Conservation (phyloP, 2,888 invertebrate species). For the Platynereis dumerilii region DNA sequence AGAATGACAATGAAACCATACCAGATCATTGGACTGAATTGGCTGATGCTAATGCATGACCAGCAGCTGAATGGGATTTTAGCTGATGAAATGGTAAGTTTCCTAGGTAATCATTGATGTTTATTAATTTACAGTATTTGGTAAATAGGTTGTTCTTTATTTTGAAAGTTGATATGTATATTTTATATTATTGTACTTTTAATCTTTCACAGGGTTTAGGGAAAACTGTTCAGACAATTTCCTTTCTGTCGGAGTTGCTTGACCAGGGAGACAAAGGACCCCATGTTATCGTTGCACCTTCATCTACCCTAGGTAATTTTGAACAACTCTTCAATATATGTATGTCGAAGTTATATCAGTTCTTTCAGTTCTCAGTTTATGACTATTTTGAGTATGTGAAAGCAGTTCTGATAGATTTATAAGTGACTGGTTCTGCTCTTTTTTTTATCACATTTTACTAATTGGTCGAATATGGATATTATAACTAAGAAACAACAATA, state of each 20-base stretch:
- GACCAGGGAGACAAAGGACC: conserved; percentile 77
- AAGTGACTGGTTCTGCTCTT: no score
- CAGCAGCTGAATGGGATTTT: conserved; percentile 92
- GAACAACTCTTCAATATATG: no score
- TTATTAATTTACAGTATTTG: not conserved
- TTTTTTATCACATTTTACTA: no score
- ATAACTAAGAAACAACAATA: no score
- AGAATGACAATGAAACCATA: conserved; percentile 83
- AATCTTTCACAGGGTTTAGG: conserved; percentile 54
- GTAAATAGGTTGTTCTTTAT: conserved; percentile 1
- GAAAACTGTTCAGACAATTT: conserved; percentile 62
- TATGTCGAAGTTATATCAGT: no score
- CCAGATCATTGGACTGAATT: conserved; percentile 76
- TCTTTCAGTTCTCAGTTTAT: no score
- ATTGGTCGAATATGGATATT: no score
- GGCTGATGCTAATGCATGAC: conserved; percentile 87
- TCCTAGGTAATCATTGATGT: not conserved
- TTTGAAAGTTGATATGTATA: no score
- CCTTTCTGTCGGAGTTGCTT: conserved; percentile 74
- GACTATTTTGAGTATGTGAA: no score
- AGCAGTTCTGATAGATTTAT: no score
- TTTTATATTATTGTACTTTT: not conserved
- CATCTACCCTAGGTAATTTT: conserved; percentile 86
- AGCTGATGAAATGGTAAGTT: conserved; percentile 87
- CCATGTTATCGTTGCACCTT: conserved; percentile 94